Base-by-base conservation (phyloP, 2,113 vertebrate genomes). In the Mandrillus leucophaeus region DNA sequence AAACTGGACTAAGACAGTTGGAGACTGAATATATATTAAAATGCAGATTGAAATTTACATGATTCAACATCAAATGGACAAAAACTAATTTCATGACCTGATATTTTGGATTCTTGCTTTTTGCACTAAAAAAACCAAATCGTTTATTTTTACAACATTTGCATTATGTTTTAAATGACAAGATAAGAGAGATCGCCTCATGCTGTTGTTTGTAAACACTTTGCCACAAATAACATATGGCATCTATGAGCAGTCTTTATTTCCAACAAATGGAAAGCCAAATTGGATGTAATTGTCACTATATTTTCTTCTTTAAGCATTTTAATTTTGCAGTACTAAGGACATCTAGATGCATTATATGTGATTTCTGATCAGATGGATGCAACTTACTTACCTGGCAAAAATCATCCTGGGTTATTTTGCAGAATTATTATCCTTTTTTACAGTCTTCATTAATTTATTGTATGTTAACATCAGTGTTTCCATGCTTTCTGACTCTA, bases 401-500 rank as follows among this genome's bases (percentile, higher is more conserved):
- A 93, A 97, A 95, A 89, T 93, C 90, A 90, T 89, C 70, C 84
- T 45, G 16, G 45, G 50, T 85, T 76, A 90, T 95, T 96, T 93
- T 96, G 59, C 32, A 94, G 90, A 96, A 95, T 96, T 92, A 96
- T 86, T 81, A 75, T 6, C 52, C 45, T 84, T 95, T 96, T 92
- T 96, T 89, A 91, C 9, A 9, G 57, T 96, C 64, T 93, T 96
- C 92, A 95, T 95, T 96, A 92, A 87, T 95, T 70, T 95, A 80
- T 93, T 95, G 40, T 86, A 97, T 95, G 96, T 96, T 85, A 95
- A 92, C 86, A 93, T 90, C 70, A 76, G 92, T 93, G 55, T 95
- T 95, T 98, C 57, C 88, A 84, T 95, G 92, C 97, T 93, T 96
- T 61, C 68, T 88, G 75, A 86, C 57, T 97, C 70, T 84, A 96